Percentiles rank a stretch among this genome's conserved stretches.
phyloP scores from a whole-genome alignment of 2,888 invertebrate species.

The Pandemis corylana region DNA sequence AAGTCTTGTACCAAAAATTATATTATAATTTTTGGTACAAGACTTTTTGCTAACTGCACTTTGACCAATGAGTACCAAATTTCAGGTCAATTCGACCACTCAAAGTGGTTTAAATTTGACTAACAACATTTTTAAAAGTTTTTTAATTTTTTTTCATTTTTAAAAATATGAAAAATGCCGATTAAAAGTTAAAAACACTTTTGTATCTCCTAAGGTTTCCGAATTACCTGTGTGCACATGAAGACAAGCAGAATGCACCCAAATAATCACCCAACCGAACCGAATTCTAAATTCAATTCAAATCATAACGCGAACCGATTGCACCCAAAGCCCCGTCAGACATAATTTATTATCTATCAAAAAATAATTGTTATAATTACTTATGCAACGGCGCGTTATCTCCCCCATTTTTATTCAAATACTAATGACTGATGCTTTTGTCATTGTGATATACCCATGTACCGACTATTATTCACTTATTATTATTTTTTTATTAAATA shows the following conservation, averaged over 20 bases:
- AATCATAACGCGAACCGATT: constrained; percentile 24
- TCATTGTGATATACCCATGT: constrained; percentile 58
- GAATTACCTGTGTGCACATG: too few relatives aligned
- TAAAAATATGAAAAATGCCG: too few relatives aligned
- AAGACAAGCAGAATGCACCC: background rate
- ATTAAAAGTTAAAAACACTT: too few relatives aligned
- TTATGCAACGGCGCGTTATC: constrained; percentile 75
- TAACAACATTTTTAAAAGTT: too few relatives aligned
- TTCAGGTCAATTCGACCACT: too few relatives aligned
- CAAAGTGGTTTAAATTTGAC: too few relatives aligned
- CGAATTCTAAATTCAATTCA: constrained; percentile 17
- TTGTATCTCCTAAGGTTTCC: too few relatives aligned
- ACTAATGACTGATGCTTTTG: constrained; percentile 75
- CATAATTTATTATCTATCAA: constrained; percentile 82
- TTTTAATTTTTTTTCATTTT: too few relatives aligned
- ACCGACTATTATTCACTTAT: constrained; percentile 44
- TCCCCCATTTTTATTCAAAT: constrained; percentile 79
- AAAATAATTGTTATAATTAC: constrained; percentile 82
- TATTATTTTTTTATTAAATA: constrained; percentile 47
- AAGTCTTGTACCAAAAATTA: too few relatives aligned
- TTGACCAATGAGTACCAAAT: too few relatives aligned
- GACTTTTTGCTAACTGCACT: too few relatives aligned
- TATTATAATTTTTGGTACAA: too few relatives aligned
- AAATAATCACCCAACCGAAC: background rate
- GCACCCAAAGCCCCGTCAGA: constrained; percentile 55